Conservation (phyloP, 2,797 vertebrate species). For the Enteromius mattozi region DNA sequence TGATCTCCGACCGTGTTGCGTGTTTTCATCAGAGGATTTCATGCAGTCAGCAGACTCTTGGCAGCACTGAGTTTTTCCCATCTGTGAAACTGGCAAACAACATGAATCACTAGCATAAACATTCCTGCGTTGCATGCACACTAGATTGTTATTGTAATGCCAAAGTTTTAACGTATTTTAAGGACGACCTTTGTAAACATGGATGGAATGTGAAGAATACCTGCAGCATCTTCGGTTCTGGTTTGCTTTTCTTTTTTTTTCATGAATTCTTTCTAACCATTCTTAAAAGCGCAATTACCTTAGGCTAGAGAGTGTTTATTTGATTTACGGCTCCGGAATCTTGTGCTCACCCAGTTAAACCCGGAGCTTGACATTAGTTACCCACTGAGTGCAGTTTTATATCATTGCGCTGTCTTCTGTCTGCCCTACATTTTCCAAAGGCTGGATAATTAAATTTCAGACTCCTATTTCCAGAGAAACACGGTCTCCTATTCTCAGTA, state of each 20-base stretch:
- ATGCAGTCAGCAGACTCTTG: conserved; percentile 33
- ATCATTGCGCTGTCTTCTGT: conserved; percentile 66
- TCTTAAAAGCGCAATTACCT: conserved; percentile 52
- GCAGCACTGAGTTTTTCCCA: conserved; percentile 39
- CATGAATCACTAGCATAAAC: conserved; percentile 8
- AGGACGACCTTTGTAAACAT: background rate
- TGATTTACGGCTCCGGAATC: conserved; percentile 62
- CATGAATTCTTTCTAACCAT: background rate
- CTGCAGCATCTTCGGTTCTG: background rate
- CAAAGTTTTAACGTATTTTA: conserved; percentile 18
- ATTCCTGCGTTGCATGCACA: background rate
- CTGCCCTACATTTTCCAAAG: conserved; percentile 75
- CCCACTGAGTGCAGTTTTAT: conserved; percentile 75
- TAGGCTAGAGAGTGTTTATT: conserved; percentile 60
- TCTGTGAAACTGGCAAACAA: conserved; percentile 31
- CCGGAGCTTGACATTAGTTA: conserved; percentile 70
- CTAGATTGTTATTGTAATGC: background rate
- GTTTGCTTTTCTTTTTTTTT: background rate
- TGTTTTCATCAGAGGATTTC: conserved; percentile 35
- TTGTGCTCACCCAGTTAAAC: conserved; percentile 65
- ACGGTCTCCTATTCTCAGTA: conserved; percentile 72
- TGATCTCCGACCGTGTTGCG: conserved; percentile 31
- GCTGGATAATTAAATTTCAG: conserved; percentile 81
- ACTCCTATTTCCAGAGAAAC: conserved; percentile 76
- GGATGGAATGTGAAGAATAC: background rate